Base-by-base conservation (phyloP, 2,113 vertebrate species). In the Salminus brasiliensis region DNA sequence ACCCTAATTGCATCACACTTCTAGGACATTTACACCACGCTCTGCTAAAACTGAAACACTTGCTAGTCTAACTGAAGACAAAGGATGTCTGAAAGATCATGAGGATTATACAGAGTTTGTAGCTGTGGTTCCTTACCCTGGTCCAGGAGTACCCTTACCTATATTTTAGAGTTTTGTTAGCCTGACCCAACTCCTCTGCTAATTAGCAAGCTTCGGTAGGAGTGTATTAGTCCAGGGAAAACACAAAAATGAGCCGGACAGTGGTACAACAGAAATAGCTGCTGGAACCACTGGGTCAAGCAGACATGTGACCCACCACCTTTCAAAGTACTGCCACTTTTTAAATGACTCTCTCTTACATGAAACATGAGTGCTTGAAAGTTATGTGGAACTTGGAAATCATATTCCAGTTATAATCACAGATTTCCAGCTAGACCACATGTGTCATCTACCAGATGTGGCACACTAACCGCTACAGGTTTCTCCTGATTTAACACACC, bases 1-100 rank as follows among this genome's bases (percentile, higher is more conserved):
- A 53, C 59, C 49, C 72, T 63, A 68, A 78, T 79, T 59, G 25
- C 47, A 62, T 84, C 45, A 76, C 72, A 84, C 79, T 45, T 66
- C 52, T 36, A 65, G 53, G 76, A 68, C 41, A 66, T 75, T 79
- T 65, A 47, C 47, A n/a, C 43, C 25, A 10, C 65, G 52, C 32
- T 49, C 76, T 49, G 23, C 68, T 75, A 27, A 73, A 72, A 65
- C 25, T 47, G 3, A 21, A 30, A 57, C 36, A 63, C 53, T 62
- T 43, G 62, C 72, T 66, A 70, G 32, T 71, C 21, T 18, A 74
- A 68, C 62, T 52, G 45, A 25, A 8, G 23, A 69, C 45, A 53
- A 52, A 52, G 18, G n/a, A 23, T 0, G 39, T 55, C 29, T 36
- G 70, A 55, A 30, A 72, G 45, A 47, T 32, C 27, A 5, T 3